Evolutionary conservation across 2,113 vertebrate genomes (phyloP), one percentile per base, ranked within the genome.

Genomic region (Colaptes auratus): DNA sequence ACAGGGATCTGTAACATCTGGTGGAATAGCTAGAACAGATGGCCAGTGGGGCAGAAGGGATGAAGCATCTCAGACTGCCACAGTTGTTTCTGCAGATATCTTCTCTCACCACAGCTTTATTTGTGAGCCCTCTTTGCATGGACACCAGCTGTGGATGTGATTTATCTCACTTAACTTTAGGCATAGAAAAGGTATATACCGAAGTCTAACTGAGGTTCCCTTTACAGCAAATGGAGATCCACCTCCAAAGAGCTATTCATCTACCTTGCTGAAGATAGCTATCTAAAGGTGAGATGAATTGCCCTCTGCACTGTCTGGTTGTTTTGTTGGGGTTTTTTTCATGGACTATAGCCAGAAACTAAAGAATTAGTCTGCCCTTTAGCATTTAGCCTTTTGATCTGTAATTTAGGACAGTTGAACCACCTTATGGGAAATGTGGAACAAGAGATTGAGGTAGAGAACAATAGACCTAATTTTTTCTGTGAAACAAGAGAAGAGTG

Each of bases 191-290:
- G 88, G 80, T 92, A 39, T 5, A 35, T 83, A 88, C 83, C 76
- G 30, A 44, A 58, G 19, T 77, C 80, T 78, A 67, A 78, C 67
- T 80, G 75, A 95, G 64, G 88, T 46, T 85, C 28, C 64, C 79
- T 78, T 33, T 60, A 50, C 79, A 56, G 2, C 18, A 56, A 65
- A 59, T 82, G 74, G 63, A 75, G 89, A 33, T 56, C 36, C 19
- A 77, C 19, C 76, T 92, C 72, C 73, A 48, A 91, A 91, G 90
- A 80, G 86, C 72, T 88, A 59, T 74, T 90, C 77, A 70, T 93
- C 80, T 93, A 66, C 46, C 58, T 72, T 90, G 52, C 76, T 91
- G 86, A 75, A 92, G 88, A 75, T 88, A 90, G 80, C 76, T 94
- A n/a, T 88, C 86, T 75, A 25, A 71, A 88, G 80, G 67, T 71